These are phyloP conservation scores for Resseliella maxima DNA, from an alignment of 2,888 invertebrate genomes.

Conservation along the genomic window DNA sequence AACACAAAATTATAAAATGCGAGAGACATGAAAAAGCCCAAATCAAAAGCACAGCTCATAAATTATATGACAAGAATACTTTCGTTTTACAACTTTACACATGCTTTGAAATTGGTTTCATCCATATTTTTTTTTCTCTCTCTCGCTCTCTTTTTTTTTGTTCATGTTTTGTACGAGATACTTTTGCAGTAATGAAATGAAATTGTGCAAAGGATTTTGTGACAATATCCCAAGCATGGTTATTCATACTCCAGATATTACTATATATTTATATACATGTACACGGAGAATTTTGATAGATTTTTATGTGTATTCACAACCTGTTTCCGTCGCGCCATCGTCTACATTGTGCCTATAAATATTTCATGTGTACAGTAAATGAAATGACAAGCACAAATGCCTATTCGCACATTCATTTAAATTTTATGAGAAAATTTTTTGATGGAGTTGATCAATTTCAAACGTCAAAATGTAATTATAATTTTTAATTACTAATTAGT, in stretches of 20 bases:
- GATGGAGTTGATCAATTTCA: constrained; percentile 23
- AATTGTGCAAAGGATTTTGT: not conserved
- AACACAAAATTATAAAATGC: not conserved
- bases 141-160: too few relatives aligned
- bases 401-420: not conserved
- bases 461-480: constrained; percentile 35
- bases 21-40: not conserved
- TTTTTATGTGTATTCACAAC: constrained; percentile 8
- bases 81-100: constrained; percentile 44
- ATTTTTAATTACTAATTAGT: constrained; percentile 39
- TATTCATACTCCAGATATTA: not conserved
- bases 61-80: constrained; percentile 27
- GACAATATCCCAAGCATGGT: not conserved
- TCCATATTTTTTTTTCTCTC: constrained; percentile 1
- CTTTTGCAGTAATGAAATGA: constrained; percentile 5
- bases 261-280: too few relatives aligned
- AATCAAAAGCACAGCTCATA: constrained; percentile 19
- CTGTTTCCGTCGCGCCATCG: not conserved
- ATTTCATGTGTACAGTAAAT: not conserved
- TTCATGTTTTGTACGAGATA: not conserved
- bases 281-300: not conserved
- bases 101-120: constrained; percentile 16
- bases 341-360: not conserved
- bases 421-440: constrained; percentile 40
- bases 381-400: constrained; percentile 3